Evolutionary conservation across 2,888 invertebrate genomes (phyloP).

Genomic region (Apoderus coryli): DNA sequence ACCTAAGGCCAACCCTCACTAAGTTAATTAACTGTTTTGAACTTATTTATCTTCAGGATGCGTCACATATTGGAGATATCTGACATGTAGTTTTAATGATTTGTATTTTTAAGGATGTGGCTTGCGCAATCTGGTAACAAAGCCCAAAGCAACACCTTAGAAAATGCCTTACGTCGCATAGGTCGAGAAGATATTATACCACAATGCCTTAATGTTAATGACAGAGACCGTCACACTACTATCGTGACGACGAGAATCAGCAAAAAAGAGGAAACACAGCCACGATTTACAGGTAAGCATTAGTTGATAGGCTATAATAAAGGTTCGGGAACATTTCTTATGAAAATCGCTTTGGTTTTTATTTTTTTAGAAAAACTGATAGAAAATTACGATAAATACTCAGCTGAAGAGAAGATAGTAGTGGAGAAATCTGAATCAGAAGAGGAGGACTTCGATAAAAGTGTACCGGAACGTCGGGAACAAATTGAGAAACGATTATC

Average conservation of each 20-base stretch:
- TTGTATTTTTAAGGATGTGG: too few relatives aligned
- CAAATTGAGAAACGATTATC: conserved; percentile 62
- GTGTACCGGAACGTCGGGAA: conserved; percentile 61
- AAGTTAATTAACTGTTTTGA: too few relatives aligned
- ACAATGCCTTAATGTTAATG: conserved; percentile 56
- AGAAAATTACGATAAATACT: conserved; percentile 57
- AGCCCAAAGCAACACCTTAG: conserved; percentile 44
- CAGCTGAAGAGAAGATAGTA: conserved; percentile 59
- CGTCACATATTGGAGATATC: too few relatives aligned
- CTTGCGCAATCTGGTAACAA: conserved; percentile 39
- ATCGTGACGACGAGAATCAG: conserved; percentile 27
- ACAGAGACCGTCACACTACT: conserved; percentile 36
- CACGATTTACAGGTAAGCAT: conserved; percentile 36
- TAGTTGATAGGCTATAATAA: too few relatives aligned
- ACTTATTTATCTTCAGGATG: too few relatives aligned
- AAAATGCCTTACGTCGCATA: conserved; percentile 71
- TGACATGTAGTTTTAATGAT: conserved; percentile 1
- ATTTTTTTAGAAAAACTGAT: conserved; percentile 12
- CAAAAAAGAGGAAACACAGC: conserved; percentile 35
- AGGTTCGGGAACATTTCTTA: too few relatives aligned
- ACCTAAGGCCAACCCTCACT: too few relatives aligned
- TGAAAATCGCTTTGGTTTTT: too few relatives aligned
- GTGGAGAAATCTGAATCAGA: conserved; percentile 48
- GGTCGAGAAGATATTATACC: conserved; percentile 85
- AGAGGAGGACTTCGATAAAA: conserved; percentile 49